These are phyloP conservation scores for Andrena minutula DNA, from an alignment of 2,888 invertebrate species.

Conservation along the genomic window DNA sequence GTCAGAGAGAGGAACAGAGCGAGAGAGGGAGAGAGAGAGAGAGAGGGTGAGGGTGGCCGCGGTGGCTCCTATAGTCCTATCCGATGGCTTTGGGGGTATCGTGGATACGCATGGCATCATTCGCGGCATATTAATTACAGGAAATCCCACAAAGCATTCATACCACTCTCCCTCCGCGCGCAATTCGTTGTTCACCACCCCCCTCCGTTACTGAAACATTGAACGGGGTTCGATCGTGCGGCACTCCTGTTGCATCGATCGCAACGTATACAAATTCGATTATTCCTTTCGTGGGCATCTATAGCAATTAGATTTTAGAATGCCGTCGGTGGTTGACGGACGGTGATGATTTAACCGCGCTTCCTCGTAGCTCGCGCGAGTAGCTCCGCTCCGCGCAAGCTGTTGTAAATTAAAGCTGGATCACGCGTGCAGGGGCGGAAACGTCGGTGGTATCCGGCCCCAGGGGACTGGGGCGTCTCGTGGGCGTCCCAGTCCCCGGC, in stretches of 20 bases:
- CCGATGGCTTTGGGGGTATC: conserved; percentile 72
- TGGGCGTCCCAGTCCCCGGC: conserved; percentile 75
- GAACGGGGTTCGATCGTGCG: conserved; percentile 20
- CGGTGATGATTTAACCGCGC: neutral
- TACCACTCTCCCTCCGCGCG: conserved; percentile 33
- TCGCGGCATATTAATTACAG: conserved; percentile 83
- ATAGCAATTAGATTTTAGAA: neutral
- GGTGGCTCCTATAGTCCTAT: conserved; percentile 63
- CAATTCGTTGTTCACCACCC: conserved; percentile 46
- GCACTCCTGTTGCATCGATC: neutral
- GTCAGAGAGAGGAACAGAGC: conserved; percentile 55
- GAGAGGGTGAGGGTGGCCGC: conserved; percentile 14
- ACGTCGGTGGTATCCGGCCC: conserved; percentile 57
- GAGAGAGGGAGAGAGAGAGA: conserved; percentile 23
- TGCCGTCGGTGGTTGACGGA: neutral
- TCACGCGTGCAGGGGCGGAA: conserved; percentile 60
- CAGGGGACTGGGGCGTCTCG: conserved; percentile 79
- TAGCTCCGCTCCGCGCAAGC: conserved; percentile 22
- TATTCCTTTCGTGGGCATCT: neutral
- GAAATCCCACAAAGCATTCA: conserved; percentile 79
- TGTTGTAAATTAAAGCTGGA: conserved; percentile 54
- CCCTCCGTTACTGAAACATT: conserved; percentile 31
- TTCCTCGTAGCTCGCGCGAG: neutral
- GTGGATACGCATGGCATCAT: conserved; percentile 73
- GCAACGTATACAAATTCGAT: neutral